phyloP scores from a whole-genome alignment of 2,797 vertebrate species.

The Chaetophractus vellerosus region DNA sequence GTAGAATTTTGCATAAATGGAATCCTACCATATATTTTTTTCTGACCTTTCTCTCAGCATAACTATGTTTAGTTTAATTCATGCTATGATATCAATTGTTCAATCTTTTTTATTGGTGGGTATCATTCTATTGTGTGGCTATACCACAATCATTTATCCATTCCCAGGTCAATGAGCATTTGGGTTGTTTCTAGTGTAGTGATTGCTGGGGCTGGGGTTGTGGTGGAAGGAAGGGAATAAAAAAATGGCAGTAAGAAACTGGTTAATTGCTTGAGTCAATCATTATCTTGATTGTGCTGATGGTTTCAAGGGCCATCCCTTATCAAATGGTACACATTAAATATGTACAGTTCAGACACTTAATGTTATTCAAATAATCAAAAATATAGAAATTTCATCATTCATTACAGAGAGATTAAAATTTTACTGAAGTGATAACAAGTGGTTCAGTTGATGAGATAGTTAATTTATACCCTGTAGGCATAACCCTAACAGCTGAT shows the following conservation, averaged over 20 bases:
- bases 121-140: neutral
- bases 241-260: neutral
- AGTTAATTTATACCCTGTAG: neutral
- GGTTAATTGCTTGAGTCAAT: too few species aligned
- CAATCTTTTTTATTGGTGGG: neutral
- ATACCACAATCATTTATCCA: neutral
- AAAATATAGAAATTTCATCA: neutral
- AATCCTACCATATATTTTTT: neutral
- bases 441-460: neutral
- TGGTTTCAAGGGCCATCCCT: neutral
- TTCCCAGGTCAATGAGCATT: neutral
- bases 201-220: neutral
- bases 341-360: neutral
- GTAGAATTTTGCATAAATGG: neutral
- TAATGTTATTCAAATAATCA: slow-evolving; percentile 7
- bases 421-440: slow-evolving; percentile 38
- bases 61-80: neutral
- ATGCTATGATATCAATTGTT: neutral
- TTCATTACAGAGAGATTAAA: slow-evolving; percentile 20
- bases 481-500: neutral
- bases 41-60: neutral
- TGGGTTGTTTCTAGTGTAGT: neutral
- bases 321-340: neutral
- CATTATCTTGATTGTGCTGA: neutral
- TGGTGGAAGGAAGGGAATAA: neutral